Evolutionary conservation across 2,888 invertebrate species (phyloP), one percentile per base, ranked within the genome.

Genomic region (Eurytoma adleriae): DNA sequence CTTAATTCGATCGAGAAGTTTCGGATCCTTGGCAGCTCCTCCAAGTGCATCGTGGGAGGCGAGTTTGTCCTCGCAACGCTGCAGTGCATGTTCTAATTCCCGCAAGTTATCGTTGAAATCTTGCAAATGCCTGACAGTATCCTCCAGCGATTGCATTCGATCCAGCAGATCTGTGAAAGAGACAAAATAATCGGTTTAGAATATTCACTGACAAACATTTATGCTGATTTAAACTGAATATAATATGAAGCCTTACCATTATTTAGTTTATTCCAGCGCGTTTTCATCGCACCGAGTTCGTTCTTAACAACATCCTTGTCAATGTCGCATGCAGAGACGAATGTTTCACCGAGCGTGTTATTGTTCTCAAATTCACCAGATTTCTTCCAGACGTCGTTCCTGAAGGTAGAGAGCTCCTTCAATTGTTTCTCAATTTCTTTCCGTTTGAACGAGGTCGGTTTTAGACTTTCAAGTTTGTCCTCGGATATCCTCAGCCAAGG

Each of bases 331-430:
- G 96, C 94, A 0, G 94, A 94, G 71, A 98, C 93, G 92, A 98
- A 96, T 0, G 96, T 95, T 86, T 98, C 97, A 0, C 98, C 98
- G 3, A 96, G 92, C 0, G 95, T 95, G 88, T 95, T 94, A 84
- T 96, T 96, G 90, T 96, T 96, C 87, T 98, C 98, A 86, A 96
- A 98, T 91, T 98, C 98, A 13, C 97, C 97, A 16, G 97, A 96
- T 87, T 96, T 96, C 90, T 97, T 97, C 95, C 97, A 96, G 0
- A 98, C 95, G 86, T 98, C 98, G 87, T 97, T 98, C 85, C 98
- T 94, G 92, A 98, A 96, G 69, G 94, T 94, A 87, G 97, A 97
- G 76, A 98, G 91, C 86, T 98, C 98, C 73, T 96, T 95, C 4
- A 98, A 92, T 88, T 97, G 97, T 85, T 95, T 95, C 88, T 97